A percentile compares a stretch with the other conserved stretches of the same genome.
Conservation (phyloP, 2,113 vertebrate species). For the Megalops atlanticus region DNA sequence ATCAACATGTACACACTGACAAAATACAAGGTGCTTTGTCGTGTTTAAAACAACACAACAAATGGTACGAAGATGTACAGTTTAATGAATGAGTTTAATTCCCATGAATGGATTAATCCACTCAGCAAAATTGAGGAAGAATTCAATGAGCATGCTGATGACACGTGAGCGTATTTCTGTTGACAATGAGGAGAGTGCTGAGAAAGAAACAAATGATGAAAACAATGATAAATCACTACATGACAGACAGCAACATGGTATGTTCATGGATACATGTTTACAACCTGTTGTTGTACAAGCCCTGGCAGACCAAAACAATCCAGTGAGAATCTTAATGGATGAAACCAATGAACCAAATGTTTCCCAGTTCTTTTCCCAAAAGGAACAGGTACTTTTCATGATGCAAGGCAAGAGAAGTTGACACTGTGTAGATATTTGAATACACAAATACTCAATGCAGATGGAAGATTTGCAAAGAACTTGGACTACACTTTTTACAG, state of each 20-base stretch:
- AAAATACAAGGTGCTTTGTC: constrained; percentile 2
- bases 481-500: too few species aligned
- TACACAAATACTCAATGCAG: too few species aligned
- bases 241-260: too few species aligned
- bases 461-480: too few species aligned
- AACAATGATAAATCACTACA: too few species aligned
- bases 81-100: too few species aligned
- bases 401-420: not conserved
- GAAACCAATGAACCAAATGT: not conserved
- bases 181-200: too few species aligned
- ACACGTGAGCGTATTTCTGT: too few species aligned
- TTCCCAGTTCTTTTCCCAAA: not conserved
- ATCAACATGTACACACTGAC: not conserved
- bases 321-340: not conserved
- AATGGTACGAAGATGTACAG: constrained; percentile 4
- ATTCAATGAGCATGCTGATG: too few species aligned
- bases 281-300: not conserved
- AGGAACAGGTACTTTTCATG: not conserved
- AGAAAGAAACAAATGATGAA: too few species aligned
- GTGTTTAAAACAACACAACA: constrained; percentile 8
- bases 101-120: constrained; percentile 13
- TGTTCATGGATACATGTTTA: too few species aligned
- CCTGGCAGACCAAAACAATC: not conserved
- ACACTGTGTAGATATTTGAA: constrained; percentile 1
- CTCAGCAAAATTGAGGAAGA: too few species aligned